Evolutionary conservation across 2,888 invertebrate genomes (phyloP).

Genomic region (Lasius platythorax): DNA sequence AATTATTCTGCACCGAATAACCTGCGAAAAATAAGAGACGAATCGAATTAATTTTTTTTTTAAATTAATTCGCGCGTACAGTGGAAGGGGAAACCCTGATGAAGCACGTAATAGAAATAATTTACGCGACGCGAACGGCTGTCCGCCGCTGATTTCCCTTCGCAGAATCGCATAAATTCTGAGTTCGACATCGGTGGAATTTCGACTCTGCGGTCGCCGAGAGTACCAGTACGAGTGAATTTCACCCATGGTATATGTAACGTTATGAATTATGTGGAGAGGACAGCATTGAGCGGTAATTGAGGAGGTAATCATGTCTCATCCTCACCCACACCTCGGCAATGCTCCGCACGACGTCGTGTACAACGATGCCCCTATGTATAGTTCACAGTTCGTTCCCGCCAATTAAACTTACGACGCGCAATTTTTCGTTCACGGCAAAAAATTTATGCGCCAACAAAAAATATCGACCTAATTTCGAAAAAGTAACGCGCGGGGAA

Average conservation of each 20-base stretch:
- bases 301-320: slow-evolving; percentile 83
- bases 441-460: neutral
- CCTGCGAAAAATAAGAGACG: neutral
- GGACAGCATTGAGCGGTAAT: slow-evolving; percentile 83
- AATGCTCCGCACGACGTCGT: slow-evolving; percentile 63
- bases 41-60: neutral
- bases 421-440: slow-evolving; percentile 39
- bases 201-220: slow-evolving; percentile 26
- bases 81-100: neutral
- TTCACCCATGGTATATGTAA: slow-evolving; percentile 73
- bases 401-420: slow-evolving; percentile 69
- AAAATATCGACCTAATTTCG: slow-evolving; percentile 22
- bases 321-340: slow-evolving; percentile 79
- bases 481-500: neutral
- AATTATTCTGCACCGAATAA: neutral
- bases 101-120: slow-evolving; percentile 23
- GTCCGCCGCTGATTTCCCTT: slow-evolving; percentile 31
- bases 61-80: neutral
- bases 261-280: slow-evolving; percentile 80
- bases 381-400: slow-evolving; percentile 77
- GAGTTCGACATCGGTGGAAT: slow-evolving; percentile 41
- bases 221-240: slow-evolving; percentile 63
- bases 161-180: slow-evolving; percentile 35
- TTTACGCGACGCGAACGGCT: slow-evolving; percentile 17
- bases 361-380: slow-evolving; percentile 71